phyloP scores from a whole-genome alignment of 2,888 invertebrate genomes.

The Ichneumoninae sp. region DNA sequence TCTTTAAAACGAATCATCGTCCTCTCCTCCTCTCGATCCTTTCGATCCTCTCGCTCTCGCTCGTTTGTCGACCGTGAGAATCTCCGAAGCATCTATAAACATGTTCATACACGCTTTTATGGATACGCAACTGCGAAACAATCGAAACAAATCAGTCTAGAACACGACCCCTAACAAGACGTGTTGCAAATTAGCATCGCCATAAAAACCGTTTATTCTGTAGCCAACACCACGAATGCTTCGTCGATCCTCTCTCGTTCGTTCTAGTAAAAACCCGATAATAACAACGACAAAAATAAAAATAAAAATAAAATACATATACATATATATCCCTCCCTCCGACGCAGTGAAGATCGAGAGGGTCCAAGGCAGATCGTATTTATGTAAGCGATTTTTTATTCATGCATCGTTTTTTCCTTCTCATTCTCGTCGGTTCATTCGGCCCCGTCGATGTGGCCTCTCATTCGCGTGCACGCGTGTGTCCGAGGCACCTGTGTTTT shows the following conservation, averaged over 20 bases:
- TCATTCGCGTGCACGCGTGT: constrained; percentile 68
- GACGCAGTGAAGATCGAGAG: constrained; percentile 63
- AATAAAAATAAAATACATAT: constrained; percentile 28
- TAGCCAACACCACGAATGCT: constrained; percentile 50
- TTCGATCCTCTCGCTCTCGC: constrained; percentile 31
- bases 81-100: constrained; percentile 34
- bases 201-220: constrained; percentile 55
- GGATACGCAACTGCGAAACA: constrained; percentile 36
- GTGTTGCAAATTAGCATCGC: constrained; percentile 62
- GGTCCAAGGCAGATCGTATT: constrained; percentile 71
- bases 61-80: constrained; percentile 53
- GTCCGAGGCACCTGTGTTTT: constrained; percentile 76
- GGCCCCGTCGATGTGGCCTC: constrained; percentile 59
- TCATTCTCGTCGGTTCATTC: constrained; percentile 62
- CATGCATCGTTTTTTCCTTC: constrained; percentile 70
- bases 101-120: constrained; percentile 26
- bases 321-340: constrained; percentile 38
- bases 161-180: constrained; percentile 53
- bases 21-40: constrained; percentile 22
- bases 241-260: constrained; percentile 19
- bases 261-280: constrained; percentile 36
- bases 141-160: constrained; percentile 60
- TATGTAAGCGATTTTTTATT: constrained; percentile 77
- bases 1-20: constrained; percentile 60
- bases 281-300: constrained; percentile 34